Evolutionary conservation across 2,113 vertebrate genomes (phyloP).

Genomic region (Chionis minor): DNA sequence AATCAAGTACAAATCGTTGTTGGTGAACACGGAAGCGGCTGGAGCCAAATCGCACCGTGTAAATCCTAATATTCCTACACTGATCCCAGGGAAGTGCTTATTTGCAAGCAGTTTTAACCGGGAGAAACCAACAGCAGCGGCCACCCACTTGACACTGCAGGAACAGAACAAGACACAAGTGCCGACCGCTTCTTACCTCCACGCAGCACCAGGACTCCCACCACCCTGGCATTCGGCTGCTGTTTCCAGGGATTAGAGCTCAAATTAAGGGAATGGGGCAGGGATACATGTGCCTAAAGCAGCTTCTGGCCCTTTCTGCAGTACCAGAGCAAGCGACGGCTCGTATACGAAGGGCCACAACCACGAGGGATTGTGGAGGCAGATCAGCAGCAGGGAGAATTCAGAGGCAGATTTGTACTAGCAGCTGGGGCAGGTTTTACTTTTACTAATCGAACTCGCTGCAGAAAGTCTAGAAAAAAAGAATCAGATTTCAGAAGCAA

Average conservation of each 20-base stretch:
- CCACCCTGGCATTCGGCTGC: fast-evolving
- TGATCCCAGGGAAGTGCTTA: not conserved
- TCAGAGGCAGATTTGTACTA: not conserved
- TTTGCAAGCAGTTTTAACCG: not conserved
- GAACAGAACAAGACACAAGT: fast-evolving
- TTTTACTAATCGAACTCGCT: not conserved
- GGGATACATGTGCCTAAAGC: fast-evolving
- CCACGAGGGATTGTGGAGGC: not conserved
- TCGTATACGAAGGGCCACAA: fast-evolving
- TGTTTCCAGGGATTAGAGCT: not conserved
- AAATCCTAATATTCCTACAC: fast-evolving
- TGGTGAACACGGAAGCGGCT: not conserved
- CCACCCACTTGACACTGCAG: fast-evolving
- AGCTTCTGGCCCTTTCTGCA: not conserved
- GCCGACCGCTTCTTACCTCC: not conserved
- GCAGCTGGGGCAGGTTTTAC: not conserved
- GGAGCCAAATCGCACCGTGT: not conserved
- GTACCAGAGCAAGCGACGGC: not conserved
- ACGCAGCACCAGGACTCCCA: not conserved
- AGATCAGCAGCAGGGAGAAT: not conserved
- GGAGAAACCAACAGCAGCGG: not conserved
- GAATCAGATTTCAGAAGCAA: not conserved
- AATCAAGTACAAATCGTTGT: not conserved
- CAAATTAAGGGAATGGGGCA: not conserved
- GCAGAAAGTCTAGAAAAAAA: not conserved